A percentile compares a stretch with the other conserved stretches of the same genome.
Conservation (phyloP, 2,888 invertebrate species). For the Trypoxylon attenuatum region DNA sequence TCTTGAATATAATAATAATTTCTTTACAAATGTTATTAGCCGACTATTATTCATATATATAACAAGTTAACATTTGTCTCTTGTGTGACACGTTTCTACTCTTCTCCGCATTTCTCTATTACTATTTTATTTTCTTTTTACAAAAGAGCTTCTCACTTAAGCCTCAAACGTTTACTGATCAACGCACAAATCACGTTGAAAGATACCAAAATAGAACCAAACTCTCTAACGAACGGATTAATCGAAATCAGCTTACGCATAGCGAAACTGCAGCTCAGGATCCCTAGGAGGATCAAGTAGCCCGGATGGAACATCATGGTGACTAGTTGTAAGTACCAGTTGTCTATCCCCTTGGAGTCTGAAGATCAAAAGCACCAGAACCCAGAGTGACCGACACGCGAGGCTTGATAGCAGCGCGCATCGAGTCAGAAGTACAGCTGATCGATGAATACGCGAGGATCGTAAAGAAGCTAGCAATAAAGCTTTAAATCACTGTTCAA, state of each 20-base stretch:
- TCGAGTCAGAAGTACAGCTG: constrained; percentile 26
- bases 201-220: no score
- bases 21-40: no score
- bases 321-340: neutral
- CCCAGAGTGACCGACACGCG: constrained; percentile 15
- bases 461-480: neutral
- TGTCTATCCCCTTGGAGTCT: neutral
- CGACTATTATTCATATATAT: no score
- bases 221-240: neutral
- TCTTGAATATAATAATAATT: no score
- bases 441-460: constrained; percentile 10
- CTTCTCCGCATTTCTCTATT: no score
- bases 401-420: constrained; percentile 31
- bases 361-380: constrained; percentile 1
- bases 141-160: no score
- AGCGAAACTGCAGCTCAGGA: constrained; percentile 52
- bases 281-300: constrained; percentile 56
- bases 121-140: no score
- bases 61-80: no score
- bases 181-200: no score
- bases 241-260: constrained; percentile 45
- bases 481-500: neutral
- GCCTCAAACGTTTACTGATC: no score
- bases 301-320: constrained; percentile 51
- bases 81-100: no score